A percentile compares a stretch with the other conserved stretches of the same genome.
These are phyloP conservation scores for Leptopilina syphax DNA, from an alignment of 2,888 invertebrate species.

Conservation along the genomic window DNA sequence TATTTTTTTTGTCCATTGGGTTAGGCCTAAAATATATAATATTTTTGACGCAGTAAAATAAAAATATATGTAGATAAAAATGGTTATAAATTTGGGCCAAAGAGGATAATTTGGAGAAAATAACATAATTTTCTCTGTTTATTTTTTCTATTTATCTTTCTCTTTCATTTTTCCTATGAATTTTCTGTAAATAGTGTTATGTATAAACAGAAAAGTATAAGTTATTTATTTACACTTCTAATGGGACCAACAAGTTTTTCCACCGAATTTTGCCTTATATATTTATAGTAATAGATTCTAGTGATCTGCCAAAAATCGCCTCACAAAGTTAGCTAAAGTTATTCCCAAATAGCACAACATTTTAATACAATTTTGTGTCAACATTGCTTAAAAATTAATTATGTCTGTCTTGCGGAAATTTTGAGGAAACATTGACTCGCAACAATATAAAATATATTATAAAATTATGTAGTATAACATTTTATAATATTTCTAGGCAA, in stretches of 20 bases:
- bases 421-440: no score
- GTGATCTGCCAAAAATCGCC: conserved; percentile 74
- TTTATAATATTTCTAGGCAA: no score
- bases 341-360: no score
- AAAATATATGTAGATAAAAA: conserved; percentile 5
- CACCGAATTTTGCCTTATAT: conserved; percentile 76
- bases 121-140: conserved; percentile 45
- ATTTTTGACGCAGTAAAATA: conserved; percentile 2
- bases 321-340: conserved; percentile 60
- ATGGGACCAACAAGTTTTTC: conserved; percentile 75
- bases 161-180: neutral
- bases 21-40: no score
- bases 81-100: conserved; percentile 26
- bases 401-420: no score
- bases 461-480: no score
- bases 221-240: conserved; percentile 75
- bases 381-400: no score
- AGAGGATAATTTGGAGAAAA: neutral
- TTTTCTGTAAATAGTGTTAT: conserved; percentile 68
- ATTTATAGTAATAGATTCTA: conserved; percentile 65
- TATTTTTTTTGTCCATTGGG: no score
- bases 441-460: no score
- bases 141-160: conserved; percentile 1
- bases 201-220: conserved; percentile 55
- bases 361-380: no score